Base-by-base conservation (phyloP, 2,888 invertebrate genomes). In the Andrena flavipes region DNA sequence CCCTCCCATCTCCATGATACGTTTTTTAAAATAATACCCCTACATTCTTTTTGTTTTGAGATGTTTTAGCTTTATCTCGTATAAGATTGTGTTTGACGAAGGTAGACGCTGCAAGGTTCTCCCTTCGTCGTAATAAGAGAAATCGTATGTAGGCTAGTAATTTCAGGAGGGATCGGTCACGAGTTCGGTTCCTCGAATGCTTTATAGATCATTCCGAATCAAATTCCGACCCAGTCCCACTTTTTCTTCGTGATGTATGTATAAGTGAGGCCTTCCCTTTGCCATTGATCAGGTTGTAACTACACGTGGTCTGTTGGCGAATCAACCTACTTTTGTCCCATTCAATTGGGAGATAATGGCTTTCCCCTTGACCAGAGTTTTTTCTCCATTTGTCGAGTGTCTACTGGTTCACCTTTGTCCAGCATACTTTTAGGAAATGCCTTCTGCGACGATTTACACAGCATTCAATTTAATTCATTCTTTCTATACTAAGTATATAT, bases 291-390 rank as follows among this genome's bases (percentile, higher is more conserved):
- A 8, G 42, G 4, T 13, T 29, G 2, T 51, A 70, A 35, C 7
- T 29, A 20, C n/a, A 2, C 16, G 23, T 59, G 10, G 2, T 5
- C 2, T 26, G 42, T 4, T 5, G 23, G 29, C 7, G 51, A 68
- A 54, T 23, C 33, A 10, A n/a, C 3, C 33, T 23, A 62, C 42
- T 29, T 26, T 33, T 69, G 7, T 35, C 16, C 4, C 2, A 7
- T 56, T 29, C 29, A 0, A 20, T 59, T 42, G 13, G 16, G 59
- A 0, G 30, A n/a, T 10, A 49, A 49, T 67, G 51, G 8, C 13
- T n/a, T 67, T 72, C 51, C 3, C 59, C 26, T 54, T 48, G 62
- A 74, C 30, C 10, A 48, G 16, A 2, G 42, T 54, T 23, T 29
- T 54, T 33, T 35, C n/a, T 16, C 13, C 2, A n/a, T 20, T 13